Evolutionary conservation across 2,113 vertebrate species (phyloP).

Genomic region (Acinonyx jubatus): DNA sequence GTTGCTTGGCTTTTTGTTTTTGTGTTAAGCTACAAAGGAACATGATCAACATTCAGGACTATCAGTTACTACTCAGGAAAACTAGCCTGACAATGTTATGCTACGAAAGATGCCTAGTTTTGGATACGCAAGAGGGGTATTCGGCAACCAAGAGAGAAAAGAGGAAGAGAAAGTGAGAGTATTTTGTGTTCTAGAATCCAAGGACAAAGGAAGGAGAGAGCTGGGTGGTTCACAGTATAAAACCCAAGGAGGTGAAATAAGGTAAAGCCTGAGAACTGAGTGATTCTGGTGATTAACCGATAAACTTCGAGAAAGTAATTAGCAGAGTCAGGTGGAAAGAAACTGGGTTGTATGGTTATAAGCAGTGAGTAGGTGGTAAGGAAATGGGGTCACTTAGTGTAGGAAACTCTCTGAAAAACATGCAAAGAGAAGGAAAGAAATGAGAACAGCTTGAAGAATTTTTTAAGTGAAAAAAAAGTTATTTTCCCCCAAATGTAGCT

Average conservation of each 20-base stretch:
- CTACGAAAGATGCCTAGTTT: background rate
- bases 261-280: background rate
- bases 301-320: slow-evolving; percentile 54
- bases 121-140: background rate
- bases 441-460: background rate
- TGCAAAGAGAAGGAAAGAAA: background rate
- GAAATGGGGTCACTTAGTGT: slow-evolving; percentile 14
- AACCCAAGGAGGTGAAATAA: background rate
- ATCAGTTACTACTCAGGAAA: background rate
- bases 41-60: background rate
- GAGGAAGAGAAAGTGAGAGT: background rate
- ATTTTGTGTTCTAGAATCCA: background rate
- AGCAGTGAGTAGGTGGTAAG: background rate
- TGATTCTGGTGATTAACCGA: background rate
- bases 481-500: background rate
- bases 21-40: background rate
- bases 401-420: background rate
- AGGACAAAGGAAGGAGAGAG: background rate
- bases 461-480: background rate
- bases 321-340: slow-evolving; percentile 24
- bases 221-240: background rate
- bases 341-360: slow-evolving; percentile 45
- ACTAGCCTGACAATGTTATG: background rate
- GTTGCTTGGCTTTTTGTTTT: background rate
- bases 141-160: background rate